Evolutionary conservation across 2,888 invertebrate species (phyloP).

Genomic region (Ceramica pisi): DNA sequence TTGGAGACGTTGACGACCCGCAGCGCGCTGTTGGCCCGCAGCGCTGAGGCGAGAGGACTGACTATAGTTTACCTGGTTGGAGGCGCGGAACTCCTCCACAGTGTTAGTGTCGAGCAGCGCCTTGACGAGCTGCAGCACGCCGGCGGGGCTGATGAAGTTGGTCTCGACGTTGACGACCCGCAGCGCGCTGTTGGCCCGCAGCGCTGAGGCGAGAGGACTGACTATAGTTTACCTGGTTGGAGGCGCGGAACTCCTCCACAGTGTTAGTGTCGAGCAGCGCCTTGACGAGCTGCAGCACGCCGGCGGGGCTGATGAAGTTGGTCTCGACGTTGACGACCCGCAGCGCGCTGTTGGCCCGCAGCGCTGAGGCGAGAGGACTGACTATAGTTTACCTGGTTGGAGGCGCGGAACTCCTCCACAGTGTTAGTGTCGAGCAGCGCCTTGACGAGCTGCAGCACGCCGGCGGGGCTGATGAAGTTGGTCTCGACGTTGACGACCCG

Average conservation of each 20-base stretch:
- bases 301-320: constrained; percentile 1
- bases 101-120: too few species aligned
- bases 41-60: too few species aligned
- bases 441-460: constrained; percentile 2
- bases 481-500: constrained; percentile 2
- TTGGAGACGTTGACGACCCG: background rate
- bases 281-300: background rate
- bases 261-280: constrained; percentile 3
- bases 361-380: too few species aligned
- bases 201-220: too few species aligned
- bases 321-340: background rate
- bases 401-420: constrained; percentile 5
- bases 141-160: background rate
- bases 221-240: background rate
- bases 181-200: too few species aligned
- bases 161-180: too few species aligned
- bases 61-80: background rate
- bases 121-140: background rate
- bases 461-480: constrained; percentile 95
- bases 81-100: background rate
- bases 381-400: background rate
- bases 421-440: constrained; percentile 6
- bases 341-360: too few species aligned
- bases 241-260: constrained; percentile 1
- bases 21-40: constrained; percentile 65